phyloP scores from a whole-genome alignment of 1,140 invertebrate species.

The Arion vulgaris region DNA sequence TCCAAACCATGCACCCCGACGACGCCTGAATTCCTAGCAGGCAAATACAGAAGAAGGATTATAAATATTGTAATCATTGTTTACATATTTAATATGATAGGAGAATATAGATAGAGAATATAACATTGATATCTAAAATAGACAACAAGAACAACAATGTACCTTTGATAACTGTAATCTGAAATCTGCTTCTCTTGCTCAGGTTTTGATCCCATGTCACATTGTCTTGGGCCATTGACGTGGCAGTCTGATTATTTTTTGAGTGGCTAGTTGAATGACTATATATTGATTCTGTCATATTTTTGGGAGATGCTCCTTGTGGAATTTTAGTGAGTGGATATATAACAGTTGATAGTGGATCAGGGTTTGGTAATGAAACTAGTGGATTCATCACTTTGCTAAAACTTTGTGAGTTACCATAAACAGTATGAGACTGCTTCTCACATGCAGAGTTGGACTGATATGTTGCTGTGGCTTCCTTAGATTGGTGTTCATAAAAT shows the following conservation, averaged over 20 bases:
- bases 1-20: no score
- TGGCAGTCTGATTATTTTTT: neutral
- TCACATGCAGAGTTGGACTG: neutral
- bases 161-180: constrained; percentile 13
- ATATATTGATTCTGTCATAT: neutral
- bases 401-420: constrained; percentile 6
- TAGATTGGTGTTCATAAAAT: constrained; percentile 16
- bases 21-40: no score
- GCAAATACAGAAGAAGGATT: no score
- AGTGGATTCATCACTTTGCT: neutral
- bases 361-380: neutral
- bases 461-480: constrained; percentile 17
- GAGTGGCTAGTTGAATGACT: neutral
- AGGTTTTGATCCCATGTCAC: neutral
- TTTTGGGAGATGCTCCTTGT: neutral
- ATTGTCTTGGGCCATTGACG: neutral
- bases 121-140: no score
- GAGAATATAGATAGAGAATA: no score
- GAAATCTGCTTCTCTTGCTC: neutral
- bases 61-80: no score
- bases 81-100: no score
- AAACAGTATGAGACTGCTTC: neutral
- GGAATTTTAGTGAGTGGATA: neutral
- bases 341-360: neutral
- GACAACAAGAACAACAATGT: neutral